phyloP scores from a whole-genome alignment of 2,797 vertebrate species.

The Alectoris magna region DNA sequence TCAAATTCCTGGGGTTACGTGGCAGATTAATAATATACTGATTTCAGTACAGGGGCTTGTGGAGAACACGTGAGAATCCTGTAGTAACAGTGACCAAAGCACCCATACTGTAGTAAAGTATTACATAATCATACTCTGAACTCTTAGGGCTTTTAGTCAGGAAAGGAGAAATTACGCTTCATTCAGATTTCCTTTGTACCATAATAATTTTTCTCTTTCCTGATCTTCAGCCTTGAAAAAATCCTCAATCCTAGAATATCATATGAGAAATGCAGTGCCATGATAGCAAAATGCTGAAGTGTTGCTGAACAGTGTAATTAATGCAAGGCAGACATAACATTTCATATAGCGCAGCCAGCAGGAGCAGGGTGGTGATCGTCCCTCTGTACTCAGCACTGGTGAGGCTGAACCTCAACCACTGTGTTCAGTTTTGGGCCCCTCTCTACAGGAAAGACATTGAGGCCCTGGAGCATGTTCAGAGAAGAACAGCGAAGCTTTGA shows the following conservation, averaged over 20 bases:
- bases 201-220: not conserved
- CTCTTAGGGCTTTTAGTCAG: not conserved
- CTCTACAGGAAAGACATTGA: too few species aligned
- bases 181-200: not conserved
- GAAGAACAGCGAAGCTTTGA: too few species aligned
- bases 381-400: too few species aligned
- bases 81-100: not conserved
- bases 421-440: too few species aligned
- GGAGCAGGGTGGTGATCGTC: too few species aligned
- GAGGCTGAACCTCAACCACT: too few species aligned
- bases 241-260: fast-evolving
- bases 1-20: not conserved
- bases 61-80: too few species aligned
- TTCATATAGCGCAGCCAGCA: not conserved
- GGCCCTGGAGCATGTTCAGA: too few species aligned
- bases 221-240: not conserved
- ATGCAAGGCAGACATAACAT: fast-evolving
- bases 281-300: not conserved
- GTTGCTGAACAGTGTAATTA: not conserved
- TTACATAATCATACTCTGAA: not conserved
- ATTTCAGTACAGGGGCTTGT: not conserved
- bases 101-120: not conserved
- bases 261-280: fast-evolving
- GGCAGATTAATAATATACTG: not conserved
- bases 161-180: not conserved